Evolutionary conservation across 2,888 invertebrate species (phyloP), one percentile per base, ranked within the genome.

Genomic region (Falcaria lacertinaria): DNA sequence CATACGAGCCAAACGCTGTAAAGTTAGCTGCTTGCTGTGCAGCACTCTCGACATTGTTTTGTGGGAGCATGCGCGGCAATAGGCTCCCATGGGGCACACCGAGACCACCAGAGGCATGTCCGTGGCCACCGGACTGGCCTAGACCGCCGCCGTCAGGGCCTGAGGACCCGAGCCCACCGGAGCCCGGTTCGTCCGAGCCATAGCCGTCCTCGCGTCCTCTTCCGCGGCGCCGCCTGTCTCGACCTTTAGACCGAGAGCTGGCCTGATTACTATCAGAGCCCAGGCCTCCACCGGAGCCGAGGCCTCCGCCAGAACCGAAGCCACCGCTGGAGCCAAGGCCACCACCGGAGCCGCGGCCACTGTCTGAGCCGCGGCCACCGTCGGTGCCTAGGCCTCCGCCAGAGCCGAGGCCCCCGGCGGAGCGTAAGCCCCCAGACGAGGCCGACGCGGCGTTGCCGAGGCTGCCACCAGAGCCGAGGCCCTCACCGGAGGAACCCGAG

Each of bases 1-100:
- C 80, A 45, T 89, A 89, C 4, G 88, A 84, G 47, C 88, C 88
- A 47, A 87, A 88, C 17, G 87, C 88, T 32, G 86, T 88, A 60
- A 89, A 88, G 60, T 88, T 89, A 8, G 88, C 83, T 39, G 74
- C 81, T 57, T 81, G 85, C 17, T 80, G 71, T 41, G 72, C 75
- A 46, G 72, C 60, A 52, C 70, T 66, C 50, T 79, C 77, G 39
- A 59, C 66, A 47, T 64, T 66, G 52, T 74, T 74, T 59, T 73
- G 80, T 36, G 86, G 86, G 39, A 87, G 80, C 78, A 86, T 71
- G 78, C 86, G 85, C 80, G 86, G 86, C 80, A 80, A 52, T 28
- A 71, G 81, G 83, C 81, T 72, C 77, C 80, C 87, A 74, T 83
- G 88, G 74, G 88, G 81, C 63, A 81, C 79, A 46, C 57, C 71